phyloP scores from a whole-genome alignment of 1,140 invertebrate genomes.

The Heliconius eleuchia region DNA sequence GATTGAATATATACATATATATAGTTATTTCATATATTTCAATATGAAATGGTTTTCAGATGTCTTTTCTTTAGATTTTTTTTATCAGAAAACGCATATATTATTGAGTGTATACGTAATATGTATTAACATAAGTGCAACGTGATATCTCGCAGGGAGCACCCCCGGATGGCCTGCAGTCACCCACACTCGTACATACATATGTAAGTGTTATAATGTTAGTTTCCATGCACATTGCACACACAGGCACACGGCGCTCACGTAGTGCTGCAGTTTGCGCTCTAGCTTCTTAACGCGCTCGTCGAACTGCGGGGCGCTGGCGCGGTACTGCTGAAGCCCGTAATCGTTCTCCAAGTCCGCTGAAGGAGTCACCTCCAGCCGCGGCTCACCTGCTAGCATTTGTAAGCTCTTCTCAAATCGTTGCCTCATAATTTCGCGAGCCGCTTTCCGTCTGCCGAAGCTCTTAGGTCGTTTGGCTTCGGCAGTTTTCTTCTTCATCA shows the following conservation, averaged over 20 bases:
- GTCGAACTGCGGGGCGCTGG: constrained; percentile 71
- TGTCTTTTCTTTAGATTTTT: not conserved
- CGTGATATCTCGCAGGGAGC: not conserved
- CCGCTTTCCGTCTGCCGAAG: constrained; percentile 56
- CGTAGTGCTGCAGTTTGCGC: constrained; percentile 70
- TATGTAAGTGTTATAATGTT: constrained; percentile 22
- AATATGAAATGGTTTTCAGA: not conserved
- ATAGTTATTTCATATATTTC: too few species aligned
- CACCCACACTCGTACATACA: not conserved
- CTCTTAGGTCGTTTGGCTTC: constrained; percentile 53
- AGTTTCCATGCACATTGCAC: constrained; percentile 57
- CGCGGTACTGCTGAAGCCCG: constrained; percentile 81
- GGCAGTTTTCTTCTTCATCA: constrained; percentile 58
- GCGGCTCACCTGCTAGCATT: constrained; percentile 63
- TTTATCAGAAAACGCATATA: not conserved
- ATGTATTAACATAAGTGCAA: not conserved
- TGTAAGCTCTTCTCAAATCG: constrained; percentile 71
- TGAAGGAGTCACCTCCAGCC: constrained; percentile 51
- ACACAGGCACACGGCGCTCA: constrained; percentile 67
- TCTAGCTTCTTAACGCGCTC: constrained; percentile 69
- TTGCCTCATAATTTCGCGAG: constrained; percentile 65
- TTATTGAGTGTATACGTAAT: not conserved
- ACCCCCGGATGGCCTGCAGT: too few species aligned
- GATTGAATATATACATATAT: not conserved
- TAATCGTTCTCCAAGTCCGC: constrained; percentile 67